Evolutionary conservation across 2,797 vertebrate genomes (phyloP), one percentile per base, ranked within the genome.

Genomic region (Amphiprion clarkii): DNA sequence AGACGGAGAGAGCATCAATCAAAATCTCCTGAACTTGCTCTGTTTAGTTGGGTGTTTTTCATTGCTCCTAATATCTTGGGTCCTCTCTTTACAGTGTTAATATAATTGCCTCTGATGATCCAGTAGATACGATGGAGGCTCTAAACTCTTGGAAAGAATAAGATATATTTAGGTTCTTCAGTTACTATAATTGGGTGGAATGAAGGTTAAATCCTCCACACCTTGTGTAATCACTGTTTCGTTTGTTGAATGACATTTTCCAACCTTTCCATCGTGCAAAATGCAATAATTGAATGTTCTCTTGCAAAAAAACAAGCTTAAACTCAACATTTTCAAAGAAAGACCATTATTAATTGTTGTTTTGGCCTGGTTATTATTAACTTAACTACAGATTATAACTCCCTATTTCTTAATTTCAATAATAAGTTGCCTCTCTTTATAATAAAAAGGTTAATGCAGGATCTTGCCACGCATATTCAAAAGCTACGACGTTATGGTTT

Each of bases 101-200:
- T 83, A 51, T 10, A 58, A 63, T 55, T 67, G 39, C 73, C 74
- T 76, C 61, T 67, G 74, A 87, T 67, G 63, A 62, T 63, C 21
- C 40, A 73, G 51, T 21, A 46, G 0, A 60, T 52, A 42, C 53
- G 48, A 76, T 39, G 14, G 39, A 42, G 36, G 52, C 12, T 65
- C 29, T 21, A 63, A 68, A 27, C 21, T 69, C 27, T 49, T 66
- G 12, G 63, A 49, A 49, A 11, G 23, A 25, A 76, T 21, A 27
- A 54, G 48, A 71, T 39, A 12, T 16, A 57, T 71, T 74, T 54
- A 51, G 21, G 29, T 62, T 27, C 7, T 49, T 49, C n/a, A n/a
- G 7, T 49, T 49, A 46, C 16, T 16, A 49, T 49, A 3, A 21
- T 49, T 19, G 36, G 33, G 39, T 64, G 12, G 33, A 76, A 49